These are phyloP conservation scores for Micronycteris hirsuta DNA, from an alignment of 2,113 vertebrate species.

Conservation along the genomic window DNA sequence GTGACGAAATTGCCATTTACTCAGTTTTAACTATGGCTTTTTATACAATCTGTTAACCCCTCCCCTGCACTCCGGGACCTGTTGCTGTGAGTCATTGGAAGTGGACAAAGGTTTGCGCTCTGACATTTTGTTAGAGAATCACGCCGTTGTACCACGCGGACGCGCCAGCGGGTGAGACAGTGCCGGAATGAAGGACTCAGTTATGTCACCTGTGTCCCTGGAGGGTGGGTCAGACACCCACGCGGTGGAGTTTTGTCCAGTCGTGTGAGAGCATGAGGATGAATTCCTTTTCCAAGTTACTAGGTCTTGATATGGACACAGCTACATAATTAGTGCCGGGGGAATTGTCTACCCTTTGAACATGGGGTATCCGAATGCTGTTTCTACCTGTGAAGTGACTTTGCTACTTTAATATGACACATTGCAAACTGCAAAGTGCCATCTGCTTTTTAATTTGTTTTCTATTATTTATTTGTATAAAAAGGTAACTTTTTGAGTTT, in stretches of 20 bases:
- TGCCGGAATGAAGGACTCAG: not conserved
- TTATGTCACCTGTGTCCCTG: not conserved
- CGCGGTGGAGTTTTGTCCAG: not conserved
- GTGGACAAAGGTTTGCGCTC: not conserved
- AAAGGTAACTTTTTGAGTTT: not conserved
- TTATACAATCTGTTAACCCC: not conserved
- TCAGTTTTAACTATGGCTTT: not conserved
- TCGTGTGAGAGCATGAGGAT: not conserved
- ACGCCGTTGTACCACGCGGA: not conserved
- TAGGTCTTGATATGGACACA: not conserved
- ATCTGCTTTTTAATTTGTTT: not conserved
- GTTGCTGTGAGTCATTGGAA: not conserved
- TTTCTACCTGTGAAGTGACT: not conserved
- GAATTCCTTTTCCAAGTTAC: not conserved
- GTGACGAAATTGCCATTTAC: not conserved
- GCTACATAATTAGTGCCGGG: not conserved
- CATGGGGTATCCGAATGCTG: not conserved
- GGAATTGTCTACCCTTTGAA: not conserved
- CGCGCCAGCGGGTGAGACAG: not conserved
- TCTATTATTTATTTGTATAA: not conserved
- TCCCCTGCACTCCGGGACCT: not conserved
- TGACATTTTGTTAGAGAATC: not conserved
- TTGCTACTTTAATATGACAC: not conserved
- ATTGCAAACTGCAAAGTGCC: not conserved
- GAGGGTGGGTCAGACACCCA: not conserved